Percentiles rank a stretch among this genome's conserved stretches.
Evolutionary conservation across 1,140 invertebrate genomes (phyloP).

Genomic region (Brachionus koreanus): DNA sequence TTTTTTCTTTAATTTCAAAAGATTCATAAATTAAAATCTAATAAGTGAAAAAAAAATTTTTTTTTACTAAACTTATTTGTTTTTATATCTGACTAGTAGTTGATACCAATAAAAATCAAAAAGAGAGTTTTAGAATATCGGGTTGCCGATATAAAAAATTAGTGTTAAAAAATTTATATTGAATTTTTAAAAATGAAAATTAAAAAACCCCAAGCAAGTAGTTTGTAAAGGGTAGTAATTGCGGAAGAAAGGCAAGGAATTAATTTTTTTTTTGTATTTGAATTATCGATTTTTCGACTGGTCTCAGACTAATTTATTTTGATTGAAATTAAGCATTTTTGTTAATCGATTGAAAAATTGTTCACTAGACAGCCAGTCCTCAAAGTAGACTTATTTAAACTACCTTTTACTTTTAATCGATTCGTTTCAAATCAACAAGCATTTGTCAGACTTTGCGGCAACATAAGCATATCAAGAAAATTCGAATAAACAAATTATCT

Average conservation of each 20-base stretch:
- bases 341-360: background rate
- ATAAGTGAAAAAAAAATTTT: background rate
- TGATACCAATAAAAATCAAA: no score
- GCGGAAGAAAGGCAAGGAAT: background rate
- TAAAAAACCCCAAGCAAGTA: background rate
- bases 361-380: background rate
- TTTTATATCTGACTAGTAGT: no score
- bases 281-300: background rate
- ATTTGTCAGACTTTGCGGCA: background rate
- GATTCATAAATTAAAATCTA: no score
- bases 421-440: background rate
- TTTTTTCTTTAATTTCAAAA: no score
- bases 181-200: background rate
- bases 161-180: background rate
- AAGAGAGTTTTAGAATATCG: background rate
- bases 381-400: no score
- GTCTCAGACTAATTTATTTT: background rate
- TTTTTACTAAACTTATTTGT: background rate
- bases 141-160: background rate
- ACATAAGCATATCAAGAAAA: no score
- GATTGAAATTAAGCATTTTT: background rate
- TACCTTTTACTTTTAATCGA: background rate
- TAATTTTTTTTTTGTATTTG: background rate
- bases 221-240: background rate
- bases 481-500: no score